Conservation (phyloP, 2,797 vertebrate genomes). For the Channallabes apus region DNA sequence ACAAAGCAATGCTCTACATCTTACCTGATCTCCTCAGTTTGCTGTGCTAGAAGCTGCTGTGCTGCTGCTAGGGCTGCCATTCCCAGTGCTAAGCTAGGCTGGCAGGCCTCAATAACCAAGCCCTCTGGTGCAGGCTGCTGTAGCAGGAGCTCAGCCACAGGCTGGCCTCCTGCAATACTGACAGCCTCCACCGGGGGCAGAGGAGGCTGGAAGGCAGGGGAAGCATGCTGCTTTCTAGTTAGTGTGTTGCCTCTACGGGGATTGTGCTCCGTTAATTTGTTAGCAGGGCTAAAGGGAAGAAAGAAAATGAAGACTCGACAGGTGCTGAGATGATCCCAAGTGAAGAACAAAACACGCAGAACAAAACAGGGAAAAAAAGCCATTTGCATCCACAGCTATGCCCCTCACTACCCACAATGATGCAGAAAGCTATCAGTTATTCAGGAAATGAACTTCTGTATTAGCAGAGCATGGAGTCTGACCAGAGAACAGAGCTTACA, state of each 20-base stretch:
- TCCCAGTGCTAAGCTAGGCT: slow-evolving; percentile 75
- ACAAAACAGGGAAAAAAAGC: neutral
- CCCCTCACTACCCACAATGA: slow-evolving; percentile 24
- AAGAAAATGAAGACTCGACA: slow-evolving; percentile 66
- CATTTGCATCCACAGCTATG: slow-evolving; percentile 10
- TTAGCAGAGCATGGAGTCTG: neutral
- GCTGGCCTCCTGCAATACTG: slow-evolving; percentile 68
- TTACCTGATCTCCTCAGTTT: slow-evolving; percentile 90
- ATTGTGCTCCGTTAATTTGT: slow-evolving; percentile 92
- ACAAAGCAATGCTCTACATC: slow-evolving; percentile 52
- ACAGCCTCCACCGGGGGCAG: slow-evolving; percentile 89
- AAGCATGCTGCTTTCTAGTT: slow-evolving; percentile 96
- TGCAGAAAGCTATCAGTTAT: slow-evolving; percentile 19
- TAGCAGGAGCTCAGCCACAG: slow-evolving; percentile 73
- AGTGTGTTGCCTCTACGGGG: slow-evolving; percentile 90
- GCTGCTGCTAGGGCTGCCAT: slow-evolving; percentile 73
- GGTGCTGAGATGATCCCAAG: slow-evolving; percentile 57
- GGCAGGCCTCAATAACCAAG: slow-evolving; percentile 73
- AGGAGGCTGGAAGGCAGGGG: slow-evolving; percentile 95
- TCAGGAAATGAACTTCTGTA: neutral
- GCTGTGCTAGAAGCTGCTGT: slow-evolving; percentile 81
- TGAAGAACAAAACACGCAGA: slow-evolving; percentile 39
- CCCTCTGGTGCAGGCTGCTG: slow-evolving; percentile 68
- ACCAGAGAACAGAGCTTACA: neutral
- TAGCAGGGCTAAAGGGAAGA: slow-evolving; percentile 86